phyloP scores from a whole-genome alignment of 2,888 invertebrate species.

The Caenorhabditis sp. region DNA sequence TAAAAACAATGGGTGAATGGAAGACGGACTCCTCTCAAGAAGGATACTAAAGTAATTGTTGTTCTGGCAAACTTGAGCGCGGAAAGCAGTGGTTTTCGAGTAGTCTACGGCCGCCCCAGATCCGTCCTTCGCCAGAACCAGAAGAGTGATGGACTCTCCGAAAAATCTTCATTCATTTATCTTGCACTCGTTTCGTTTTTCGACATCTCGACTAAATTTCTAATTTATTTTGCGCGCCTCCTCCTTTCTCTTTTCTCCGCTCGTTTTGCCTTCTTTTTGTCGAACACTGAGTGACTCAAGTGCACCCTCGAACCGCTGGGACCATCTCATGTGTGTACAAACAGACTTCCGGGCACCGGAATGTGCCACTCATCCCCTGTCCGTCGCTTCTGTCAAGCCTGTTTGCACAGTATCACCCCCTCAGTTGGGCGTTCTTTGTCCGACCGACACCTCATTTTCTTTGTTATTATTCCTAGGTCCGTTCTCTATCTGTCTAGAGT shows the following conservation, averaged over 20 bases:
- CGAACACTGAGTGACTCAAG: slow-evolving; percentile 44
- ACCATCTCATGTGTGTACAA: slow-evolving; percentile 22
- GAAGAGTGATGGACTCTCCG: neutral
- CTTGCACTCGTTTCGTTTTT: slow-evolving; percentile 44
- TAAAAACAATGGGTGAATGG: slow-evolving; percentile 15
- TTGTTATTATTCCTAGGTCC: slow-evolving; percentile 17
- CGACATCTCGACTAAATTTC: slow-evolving; percentile 56
- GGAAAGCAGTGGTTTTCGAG: slow-evolving; percentile 36
- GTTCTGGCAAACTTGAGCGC: slow-evolving; percentile 13
- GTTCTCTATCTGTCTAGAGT: neutral
- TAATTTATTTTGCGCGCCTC: slow-evolving; percentile 43
- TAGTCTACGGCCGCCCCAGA: neutral
- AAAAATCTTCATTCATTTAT: slow-evolving; percentile 49
- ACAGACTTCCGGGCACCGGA: slow-evolving; percentile 23
- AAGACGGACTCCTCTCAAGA: slow-evolving; percentile 4
- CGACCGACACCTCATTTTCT: slow-evolving; percentile 30
- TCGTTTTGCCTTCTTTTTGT: slow-evolving; percentile 9
- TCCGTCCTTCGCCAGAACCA: neutral
- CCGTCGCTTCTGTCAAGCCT: slow-evolving; percentile 6
- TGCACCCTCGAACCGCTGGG: slow-evolving; percentile 12
- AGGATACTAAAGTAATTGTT: slow-evolving; percentile 22
- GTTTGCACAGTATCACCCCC: slow-evolving; percentile 51
- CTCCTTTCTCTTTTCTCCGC: neutral
- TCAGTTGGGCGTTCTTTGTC: slow-evolving; percentile 33
- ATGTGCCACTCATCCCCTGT: slow-evolving; percentile 46